Conservation (phyloP, 2,888 invertebrate species). For the Sympetrum striolatum region DNA sequence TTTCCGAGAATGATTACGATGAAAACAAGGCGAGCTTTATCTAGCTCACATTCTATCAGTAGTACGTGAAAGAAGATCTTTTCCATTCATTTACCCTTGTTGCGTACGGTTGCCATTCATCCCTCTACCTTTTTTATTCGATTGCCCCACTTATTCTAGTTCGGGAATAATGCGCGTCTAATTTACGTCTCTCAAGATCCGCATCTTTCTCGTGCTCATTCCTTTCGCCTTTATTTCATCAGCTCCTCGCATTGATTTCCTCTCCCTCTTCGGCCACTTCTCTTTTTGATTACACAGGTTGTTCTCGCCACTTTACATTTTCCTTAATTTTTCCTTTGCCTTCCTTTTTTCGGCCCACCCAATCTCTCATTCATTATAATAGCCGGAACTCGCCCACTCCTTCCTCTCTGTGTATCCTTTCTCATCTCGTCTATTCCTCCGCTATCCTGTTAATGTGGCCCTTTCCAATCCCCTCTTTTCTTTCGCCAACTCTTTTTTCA, state of each 20-base stretch:
- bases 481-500: not conserved
- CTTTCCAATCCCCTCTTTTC: not conserved
- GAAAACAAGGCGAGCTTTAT: too few species aligned
- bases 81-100: too few species aligned
- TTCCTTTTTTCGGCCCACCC: not conserved
- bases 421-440: not conserved
- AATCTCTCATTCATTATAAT: not conserved
- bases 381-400: not conserved
- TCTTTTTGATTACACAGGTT: not conserved
- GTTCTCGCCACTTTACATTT: not conserved
- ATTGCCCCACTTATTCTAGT: not conserved
- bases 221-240: not conserved
- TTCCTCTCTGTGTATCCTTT: not conserved
- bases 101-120: too few species aligned
- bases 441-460: not conserved
- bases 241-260: not conserved
- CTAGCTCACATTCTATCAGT: too few species aligned
- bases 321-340: conserved; percentile 4
- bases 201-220: not conserved
- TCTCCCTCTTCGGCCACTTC: not conserved
- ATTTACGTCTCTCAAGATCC: not conserved
- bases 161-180: not conserved
- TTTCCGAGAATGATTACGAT: too few species aligned
- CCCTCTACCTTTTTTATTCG: not conserved
- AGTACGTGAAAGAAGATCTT: too few species aligned